Base-by-base conservation (phyloP, 2,797 vertebrate species). In the Monodelphis domestica region DNA sequence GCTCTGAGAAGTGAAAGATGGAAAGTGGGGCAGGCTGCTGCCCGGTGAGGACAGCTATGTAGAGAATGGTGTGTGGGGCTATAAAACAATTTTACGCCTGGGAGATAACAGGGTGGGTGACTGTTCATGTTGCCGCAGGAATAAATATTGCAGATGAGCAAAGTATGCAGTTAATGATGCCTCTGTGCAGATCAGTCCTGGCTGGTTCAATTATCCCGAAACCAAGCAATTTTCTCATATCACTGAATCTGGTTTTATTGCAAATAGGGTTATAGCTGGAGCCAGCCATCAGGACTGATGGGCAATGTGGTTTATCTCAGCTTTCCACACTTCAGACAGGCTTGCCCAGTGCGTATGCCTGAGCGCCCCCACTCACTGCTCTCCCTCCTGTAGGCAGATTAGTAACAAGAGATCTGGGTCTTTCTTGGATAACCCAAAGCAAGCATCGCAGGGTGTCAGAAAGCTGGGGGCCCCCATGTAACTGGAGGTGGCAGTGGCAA, bases 271-370 rank as follows among this genome's bases (percentile, higher is more conserved):
- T 94, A 93, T 93, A 97, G 97, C 95, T 97, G 97, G 97, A 97
- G 97, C 97, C 93, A 94, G 96, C 97, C 95, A 97, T 98, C 97
- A 95, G 53, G 88, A 98, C 98, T 50, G 98, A 98, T 98, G 97
- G 97, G 96, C 97, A 84, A 84, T 84, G 70, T 84, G 98, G 97
- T 98, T 98, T 98, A 98, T 97, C 97, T 98, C 98, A 97, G 98
- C 98, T 98, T 97, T 98, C 97, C 98, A 96, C 97, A 97, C 97
- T 98, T 98, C 96, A 95, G 45, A 59, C 56, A 56, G 94, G 93
- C 94, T 92, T 91, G 38, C 70, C 70, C 38, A 78, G 7, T 38
- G 26, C 1, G 38, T 28, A 38, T 84, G 70, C 9, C 70, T 84
- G 24, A 84, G 70, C 70, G 45, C 38, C 38, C 24, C 38, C 55